phyloP scores from a whole-genome alignment of 2,888 invertebrate species.

The Chrysolina oricalcia region DNA sequence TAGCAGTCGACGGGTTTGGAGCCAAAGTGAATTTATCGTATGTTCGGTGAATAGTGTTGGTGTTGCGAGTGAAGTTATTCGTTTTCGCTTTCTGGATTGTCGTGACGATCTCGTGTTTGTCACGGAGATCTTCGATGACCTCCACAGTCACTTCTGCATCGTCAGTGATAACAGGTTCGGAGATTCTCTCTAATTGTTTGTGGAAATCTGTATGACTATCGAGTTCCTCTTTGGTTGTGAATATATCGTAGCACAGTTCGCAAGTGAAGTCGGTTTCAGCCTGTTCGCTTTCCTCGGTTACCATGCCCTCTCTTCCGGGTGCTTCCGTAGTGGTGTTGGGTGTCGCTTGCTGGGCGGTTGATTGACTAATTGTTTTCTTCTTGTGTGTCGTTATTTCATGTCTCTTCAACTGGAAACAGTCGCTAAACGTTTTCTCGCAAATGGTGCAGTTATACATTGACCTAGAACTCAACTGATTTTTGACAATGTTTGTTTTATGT shows the following conservation, averaged over 20 bases:
- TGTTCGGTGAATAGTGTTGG: neutral
- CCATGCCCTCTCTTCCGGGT: neutral
- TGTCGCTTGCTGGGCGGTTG: neutral
- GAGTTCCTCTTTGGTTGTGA: constrained; percentile 56
- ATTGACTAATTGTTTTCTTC: constrained; percentile 25
- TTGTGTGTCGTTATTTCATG: constrained; percentile 52
- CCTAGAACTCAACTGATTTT: constrained; percentile 37
- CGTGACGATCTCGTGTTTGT: constrained; percentile 40
- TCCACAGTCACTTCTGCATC: constrained; percentile 38
- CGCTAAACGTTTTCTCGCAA: constrained; percentile 53
- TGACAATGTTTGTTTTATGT: constrained; percentile 48
- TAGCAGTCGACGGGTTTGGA: neutral
- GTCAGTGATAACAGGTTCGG: constrained; percentile 11
- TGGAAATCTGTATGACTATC: constrained; percentile 56
- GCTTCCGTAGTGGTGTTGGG: neutral
- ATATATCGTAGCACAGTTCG: constrained; percentile 61
- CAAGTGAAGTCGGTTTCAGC: constrained; percentile 62
- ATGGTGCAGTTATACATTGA: constrained; percentile 49
- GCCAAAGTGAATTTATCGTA: constrained; percentile 27
- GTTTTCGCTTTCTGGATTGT: constrained; percentile 41
- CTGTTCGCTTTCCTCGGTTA: neutral
- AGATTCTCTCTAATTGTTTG: constrained; percentile 45
- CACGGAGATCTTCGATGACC: constrained; percentile 40
- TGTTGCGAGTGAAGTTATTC: neutral
- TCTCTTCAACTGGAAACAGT: constrained; percentile 56